Percentiles rank a stretch among this genome's conserved stretches.
These are phyloP conservation scores for Taenioides sp. DNA, from an alignment of 2,797 vertebrate species.

Conservation along the genomic window DNA sequence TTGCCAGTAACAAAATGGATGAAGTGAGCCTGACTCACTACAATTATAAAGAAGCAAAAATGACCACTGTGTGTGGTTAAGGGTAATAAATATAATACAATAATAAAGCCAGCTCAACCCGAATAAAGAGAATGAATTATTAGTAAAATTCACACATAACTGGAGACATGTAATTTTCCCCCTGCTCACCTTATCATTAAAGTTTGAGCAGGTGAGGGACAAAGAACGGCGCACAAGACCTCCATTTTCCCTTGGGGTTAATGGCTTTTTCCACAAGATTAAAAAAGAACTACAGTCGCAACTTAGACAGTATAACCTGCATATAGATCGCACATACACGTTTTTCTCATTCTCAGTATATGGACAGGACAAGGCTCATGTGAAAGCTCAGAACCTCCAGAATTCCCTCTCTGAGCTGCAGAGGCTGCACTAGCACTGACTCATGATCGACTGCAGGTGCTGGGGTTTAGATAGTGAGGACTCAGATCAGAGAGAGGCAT, in stretches of 20 bases:
- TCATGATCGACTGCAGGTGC: no score
- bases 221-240: background rate
- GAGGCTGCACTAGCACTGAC: no score
- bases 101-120: background rate
- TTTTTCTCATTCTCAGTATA: no score
- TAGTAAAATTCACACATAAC: background rate
- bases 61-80: background rate
- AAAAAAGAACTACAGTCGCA: no score
- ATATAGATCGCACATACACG: no score
- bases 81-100: background rate
- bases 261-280: background rate
- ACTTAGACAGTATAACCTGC: no score
- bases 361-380: no score
- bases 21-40: background rate
- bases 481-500: no score
- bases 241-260: background rate
- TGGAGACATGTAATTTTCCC: background rate
- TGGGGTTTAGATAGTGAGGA: no score
- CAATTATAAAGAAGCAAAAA: background rate
- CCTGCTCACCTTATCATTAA: background rate
- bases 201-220: background rate
- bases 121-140: background rate
- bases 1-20: background rate
- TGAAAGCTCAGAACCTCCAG: no score
- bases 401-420: no score